Conservation (phyloP, 2,797 vertebrate species). For the Neoniphon sammara region DNA sequence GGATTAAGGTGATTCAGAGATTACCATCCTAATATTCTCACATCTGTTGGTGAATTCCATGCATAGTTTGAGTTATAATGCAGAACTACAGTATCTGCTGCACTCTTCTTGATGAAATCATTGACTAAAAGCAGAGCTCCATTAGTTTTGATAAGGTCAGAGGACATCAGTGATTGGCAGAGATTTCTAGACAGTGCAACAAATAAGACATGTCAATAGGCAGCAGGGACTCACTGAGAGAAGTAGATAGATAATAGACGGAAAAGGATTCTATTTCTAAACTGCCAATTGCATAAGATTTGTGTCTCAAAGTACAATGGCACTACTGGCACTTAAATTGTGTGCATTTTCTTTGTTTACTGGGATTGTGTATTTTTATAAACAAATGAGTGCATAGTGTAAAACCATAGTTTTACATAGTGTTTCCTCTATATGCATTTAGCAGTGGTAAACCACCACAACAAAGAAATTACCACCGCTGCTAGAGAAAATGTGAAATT, state of each 20-base stretch:
- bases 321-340: no score
- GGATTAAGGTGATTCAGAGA: neutral
- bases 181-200: neutral
- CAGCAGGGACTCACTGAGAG: constrained; percentile 1
- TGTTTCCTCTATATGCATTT: no score
- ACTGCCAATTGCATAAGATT: neutral
- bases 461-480: no score
- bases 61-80: constrained; percentile 1
- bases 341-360: neutral
- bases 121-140: neutral
- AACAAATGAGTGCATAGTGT: neutral
- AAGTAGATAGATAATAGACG: constrained; percentile 9
- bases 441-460: no score
- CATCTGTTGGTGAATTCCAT: neutral
- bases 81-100: neutral
- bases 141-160: neutral
- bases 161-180: neutral
- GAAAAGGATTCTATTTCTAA: neutral
- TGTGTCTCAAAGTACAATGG: no score
- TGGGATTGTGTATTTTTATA: neutral
- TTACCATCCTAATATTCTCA: neutral
- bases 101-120: constrained; percentile 16
- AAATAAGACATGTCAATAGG: neutral
- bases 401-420: neutral
- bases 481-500: no score